These are phyloP conservation scores for Smithornis capensis DNA, from an alignment of 2,113 vertebrate species.

Conservation along the genomic window DNA sequence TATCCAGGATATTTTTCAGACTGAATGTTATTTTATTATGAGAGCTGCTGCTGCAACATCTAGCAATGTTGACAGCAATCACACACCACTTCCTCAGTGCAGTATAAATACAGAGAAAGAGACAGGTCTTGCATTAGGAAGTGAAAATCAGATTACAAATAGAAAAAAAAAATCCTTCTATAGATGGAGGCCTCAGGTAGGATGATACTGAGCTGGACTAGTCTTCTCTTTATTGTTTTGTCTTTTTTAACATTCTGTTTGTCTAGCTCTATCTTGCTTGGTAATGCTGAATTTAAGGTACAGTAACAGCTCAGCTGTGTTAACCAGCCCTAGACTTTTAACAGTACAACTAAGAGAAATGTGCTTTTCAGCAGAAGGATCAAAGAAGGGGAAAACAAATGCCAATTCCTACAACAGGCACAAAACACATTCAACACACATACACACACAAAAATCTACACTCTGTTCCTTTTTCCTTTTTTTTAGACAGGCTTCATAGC, in stretches of 20 bases:
- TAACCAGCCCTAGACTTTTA: not conserved
- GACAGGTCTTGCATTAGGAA: not conserved
- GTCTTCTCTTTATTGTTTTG: not conserved
- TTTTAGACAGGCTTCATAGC: not conserved
- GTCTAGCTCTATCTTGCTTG: not conserved
- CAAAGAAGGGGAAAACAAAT: not conserved
- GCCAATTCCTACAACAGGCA: not conserved
- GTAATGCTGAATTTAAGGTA: not conserved
- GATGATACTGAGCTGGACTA: not conserved
- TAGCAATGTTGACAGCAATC: not conserved
- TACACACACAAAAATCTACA: not conserved
- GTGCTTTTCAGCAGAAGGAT: not conserved
- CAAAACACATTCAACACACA: not conserved
- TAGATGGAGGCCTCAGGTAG: not conserved
- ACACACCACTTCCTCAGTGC: not conserved
- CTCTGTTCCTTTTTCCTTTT: accelerated
- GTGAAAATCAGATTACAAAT: not conserved
- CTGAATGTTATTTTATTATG: not conserved
- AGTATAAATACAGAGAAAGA: not conserved
- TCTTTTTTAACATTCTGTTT: not conserved
- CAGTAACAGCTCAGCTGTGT: not conserved
- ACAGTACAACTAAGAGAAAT: not conserved
- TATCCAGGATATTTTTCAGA: not conserved
- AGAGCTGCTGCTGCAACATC: not conserved
- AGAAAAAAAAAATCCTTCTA: not conserved